These are phyloP conservation scores for Leuciscus waleckii DNA, from an alignment of 2,797 vertebrate genomes.

Conservation along the genomic window DNA sequence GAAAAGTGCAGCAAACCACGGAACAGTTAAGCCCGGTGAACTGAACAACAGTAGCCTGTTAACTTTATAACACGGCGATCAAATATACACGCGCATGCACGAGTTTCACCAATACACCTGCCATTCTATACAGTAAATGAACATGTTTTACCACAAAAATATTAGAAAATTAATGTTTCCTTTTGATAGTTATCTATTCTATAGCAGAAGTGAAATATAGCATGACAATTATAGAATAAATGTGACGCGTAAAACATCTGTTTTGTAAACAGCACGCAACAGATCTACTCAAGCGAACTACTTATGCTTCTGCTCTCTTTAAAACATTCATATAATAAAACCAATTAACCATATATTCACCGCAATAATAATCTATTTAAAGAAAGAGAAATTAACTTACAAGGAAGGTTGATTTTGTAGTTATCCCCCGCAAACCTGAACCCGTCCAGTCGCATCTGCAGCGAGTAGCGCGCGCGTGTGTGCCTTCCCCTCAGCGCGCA, in stretches of 20 bases:
- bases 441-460: conserved; percentile 45
- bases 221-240: neutral
- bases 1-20: conserved; percentile 37
- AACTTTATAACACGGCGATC: neutral
- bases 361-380: neutral
- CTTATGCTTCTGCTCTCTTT: neutral
- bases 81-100: neutral
- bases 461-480: conserved; percentile 18
- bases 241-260: neutral
- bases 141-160: neutral
- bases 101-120: conserved; percentile 26
- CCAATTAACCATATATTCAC: neutral
- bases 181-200: neutral
- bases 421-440: conserved; percentile 2
- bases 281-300: neutral
- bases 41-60: neutral
- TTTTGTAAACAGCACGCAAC: conserved; percentile 14
- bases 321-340: neutral
- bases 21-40: conserved; percentile 8
- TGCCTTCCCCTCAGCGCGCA: conserved; percentile 19
- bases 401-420: neutral
- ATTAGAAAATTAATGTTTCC: neutral
- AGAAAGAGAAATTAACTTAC: conserved; percentile 48
- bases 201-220: neutral
- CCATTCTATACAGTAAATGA: neutral